phyloP scores from a whole-genome alignment of 2,888 invertebrate species.

The Chymomyza caudatula region DNA sequence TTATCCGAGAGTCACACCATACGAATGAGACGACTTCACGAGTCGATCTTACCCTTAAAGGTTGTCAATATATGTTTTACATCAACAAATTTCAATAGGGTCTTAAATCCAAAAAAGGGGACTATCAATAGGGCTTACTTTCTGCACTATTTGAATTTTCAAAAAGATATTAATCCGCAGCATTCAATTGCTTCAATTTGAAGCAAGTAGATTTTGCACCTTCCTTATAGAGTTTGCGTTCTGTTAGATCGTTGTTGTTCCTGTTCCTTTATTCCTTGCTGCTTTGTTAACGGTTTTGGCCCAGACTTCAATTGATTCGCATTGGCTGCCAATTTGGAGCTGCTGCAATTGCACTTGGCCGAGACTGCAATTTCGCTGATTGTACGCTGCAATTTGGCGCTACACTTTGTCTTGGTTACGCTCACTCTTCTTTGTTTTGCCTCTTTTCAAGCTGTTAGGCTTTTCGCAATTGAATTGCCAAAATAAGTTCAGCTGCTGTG shows the following conservation, averaged over 20 bases:
- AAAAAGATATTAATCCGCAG: background rate
- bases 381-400: constrained; percentile 54
- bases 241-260: background rate
- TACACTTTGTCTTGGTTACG: constrained; percentile 42
- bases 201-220: background rate
- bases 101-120: too few relatives aligned
- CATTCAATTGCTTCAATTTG: background rate
- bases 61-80: too few relatives aligned
- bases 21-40: too few relatives aligned
- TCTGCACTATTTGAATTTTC: too few relatives aligned
- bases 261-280: background rate
- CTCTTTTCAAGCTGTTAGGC: constrained; percentile 1
- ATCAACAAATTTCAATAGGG: too few relatives aligned
- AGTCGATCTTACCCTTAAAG: too few relatives aligned
- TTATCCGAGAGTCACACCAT: too few relatives aligned
- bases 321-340: constrained; percentile 32
- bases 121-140: too few relatives aligned
- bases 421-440: constrained; percentile 13
- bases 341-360: constrained; percentile 40
- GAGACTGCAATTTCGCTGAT: constrained; percentile 54
- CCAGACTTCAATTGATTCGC: background rate
- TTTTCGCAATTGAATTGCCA: constrained; percentile 47
- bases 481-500: constrained; percentile 15
- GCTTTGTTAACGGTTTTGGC: background rate
- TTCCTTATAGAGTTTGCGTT: too few relatives aligned